phyloP scores from a whole-genome alignment of 2,888 invertebrate species.

The Hecatera dysodea region DNA sequence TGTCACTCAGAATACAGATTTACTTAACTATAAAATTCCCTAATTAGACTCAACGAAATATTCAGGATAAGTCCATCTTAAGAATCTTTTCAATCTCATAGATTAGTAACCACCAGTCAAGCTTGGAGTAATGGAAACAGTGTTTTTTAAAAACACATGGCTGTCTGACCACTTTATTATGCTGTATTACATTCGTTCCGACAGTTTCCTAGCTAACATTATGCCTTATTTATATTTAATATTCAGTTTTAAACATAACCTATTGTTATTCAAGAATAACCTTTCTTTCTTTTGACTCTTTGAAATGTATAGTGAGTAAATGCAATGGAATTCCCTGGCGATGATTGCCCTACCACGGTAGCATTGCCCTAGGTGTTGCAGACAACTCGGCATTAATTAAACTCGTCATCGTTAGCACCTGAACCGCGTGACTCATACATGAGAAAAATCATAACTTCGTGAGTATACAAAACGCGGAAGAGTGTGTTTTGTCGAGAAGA shows the following conservation, averaged over 20 bases:
- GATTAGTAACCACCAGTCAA: no score
- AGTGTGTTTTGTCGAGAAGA: conserved; percentile 71
- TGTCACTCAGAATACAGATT: neutral
- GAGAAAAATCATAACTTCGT: conserved; percentile 61
- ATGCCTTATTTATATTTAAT: neutral
- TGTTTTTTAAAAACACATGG: neutral
- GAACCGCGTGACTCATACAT: conserved; percentile 72
- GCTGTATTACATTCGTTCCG: neutral
- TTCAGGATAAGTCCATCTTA: neutral
- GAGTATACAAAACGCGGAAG: conserved; percentile 75
- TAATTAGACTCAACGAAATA: neutral
- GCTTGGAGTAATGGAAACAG: no score
- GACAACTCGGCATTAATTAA: conserved; percentile 67
- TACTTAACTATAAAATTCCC: neutral
- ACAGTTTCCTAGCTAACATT: neutral
- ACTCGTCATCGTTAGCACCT: conserved; percentile 75
- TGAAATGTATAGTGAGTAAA: conserved; percentile 27
- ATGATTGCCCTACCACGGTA: conserved; percentile 34
- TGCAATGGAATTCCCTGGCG: conserved; percentile 18
- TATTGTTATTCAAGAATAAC: neutral
- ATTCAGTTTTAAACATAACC: conserved; percentile 2
- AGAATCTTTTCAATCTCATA: neutral
- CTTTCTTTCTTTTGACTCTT: conserved; percentile 5
- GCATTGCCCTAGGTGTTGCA: conserved; percentile 43
- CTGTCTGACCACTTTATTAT: neutral